These are phyloP conservation scores for Hydrophis major DNA, from an alignment of 2,797 vertebrate species.

Conservation along the genomic window DNA sequence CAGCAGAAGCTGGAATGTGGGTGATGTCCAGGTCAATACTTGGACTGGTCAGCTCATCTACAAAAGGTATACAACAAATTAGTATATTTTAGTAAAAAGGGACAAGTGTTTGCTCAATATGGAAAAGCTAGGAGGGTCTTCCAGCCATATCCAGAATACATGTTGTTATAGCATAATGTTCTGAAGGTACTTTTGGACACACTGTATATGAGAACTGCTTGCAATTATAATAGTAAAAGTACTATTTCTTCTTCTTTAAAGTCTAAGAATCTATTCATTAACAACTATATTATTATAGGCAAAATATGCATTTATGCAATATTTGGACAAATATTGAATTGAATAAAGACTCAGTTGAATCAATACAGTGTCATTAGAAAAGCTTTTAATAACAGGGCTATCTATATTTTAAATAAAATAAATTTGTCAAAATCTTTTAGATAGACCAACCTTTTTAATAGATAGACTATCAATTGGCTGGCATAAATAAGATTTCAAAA, in stretches of 20 bases:
- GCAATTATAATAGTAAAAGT: not conserved
- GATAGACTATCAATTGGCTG: not conserved
- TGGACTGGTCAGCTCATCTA: slow-evolving; percentile 94
- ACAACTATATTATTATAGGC: not conserved
- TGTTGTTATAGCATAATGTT: not conserved
- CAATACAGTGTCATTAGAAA: not conserved
- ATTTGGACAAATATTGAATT: not conserved
- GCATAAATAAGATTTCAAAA: not conserved
- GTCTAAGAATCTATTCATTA: not conserved
- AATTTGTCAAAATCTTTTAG: not conserved
- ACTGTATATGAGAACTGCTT: not conserved
- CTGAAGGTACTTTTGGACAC: not conserved
- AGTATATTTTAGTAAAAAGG: slow-evolving; percentile 15
- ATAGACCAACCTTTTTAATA: not conserved
- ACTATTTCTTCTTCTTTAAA: not conserved
- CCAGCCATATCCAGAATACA: not conserved
- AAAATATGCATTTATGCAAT: not conserved
- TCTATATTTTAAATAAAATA: not conserved
- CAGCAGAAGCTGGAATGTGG: slow-evolving; percentile 85
- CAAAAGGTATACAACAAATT: slow-evolving; percentile 50
- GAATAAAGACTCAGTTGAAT: not conserved
- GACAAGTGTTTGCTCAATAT: not conserved
- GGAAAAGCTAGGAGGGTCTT: not conserved
- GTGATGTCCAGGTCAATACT: slow-evolving; percentile 85
- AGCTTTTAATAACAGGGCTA: not conserved